These are phyloP conservation scores for Rana temporaria DNA, from an alignment of 2,113 vertebrate species.

Conservation along the genomic window DNA sequence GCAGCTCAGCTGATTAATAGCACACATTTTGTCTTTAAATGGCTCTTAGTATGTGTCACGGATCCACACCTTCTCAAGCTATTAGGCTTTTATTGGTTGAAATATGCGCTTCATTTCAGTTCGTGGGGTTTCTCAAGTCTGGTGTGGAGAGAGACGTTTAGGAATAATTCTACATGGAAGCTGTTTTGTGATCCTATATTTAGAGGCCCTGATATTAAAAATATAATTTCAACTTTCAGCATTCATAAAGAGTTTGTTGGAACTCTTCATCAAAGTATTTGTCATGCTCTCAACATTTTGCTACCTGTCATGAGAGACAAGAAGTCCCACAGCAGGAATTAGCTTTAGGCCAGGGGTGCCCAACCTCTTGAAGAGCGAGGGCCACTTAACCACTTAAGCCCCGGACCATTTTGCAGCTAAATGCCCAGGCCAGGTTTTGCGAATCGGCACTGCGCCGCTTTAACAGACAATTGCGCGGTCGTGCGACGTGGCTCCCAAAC, in stretches of 20 bases:
- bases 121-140: slow-evolving; percentile 4
- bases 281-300: not conserved
- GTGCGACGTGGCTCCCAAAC: no score
- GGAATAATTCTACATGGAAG: slow-evolving; percentile 36
- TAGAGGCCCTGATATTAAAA: slow-evolving; percentile 22
- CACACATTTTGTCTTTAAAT: slow-evolving; percentile 30
- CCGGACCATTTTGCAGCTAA: no score
- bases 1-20: slow-evolving; percentile 48
- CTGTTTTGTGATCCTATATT: slow-evolving; percentile 24
- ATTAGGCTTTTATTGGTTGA: slow-evolving; percentile 43
- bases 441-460: no score
- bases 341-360: no score
- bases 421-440: no score
- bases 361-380: no score
- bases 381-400: no score
- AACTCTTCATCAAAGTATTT: not conserved
- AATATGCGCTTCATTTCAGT: slow-evolving; percentile 49
- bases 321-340: no score
- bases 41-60: slow-evolving; percentile 35
- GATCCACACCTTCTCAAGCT: slow-evolving; percentile 32
- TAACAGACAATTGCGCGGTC: no score
- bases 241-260: not conserved
- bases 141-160: slow-evolving; percentile 11
- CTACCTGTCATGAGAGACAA: no score
- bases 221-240: slow-evolving; percentile 12